Conservation (phyloP, 2,888 invertebrate genomes). For the Sabellastarte sp. region DNA sequence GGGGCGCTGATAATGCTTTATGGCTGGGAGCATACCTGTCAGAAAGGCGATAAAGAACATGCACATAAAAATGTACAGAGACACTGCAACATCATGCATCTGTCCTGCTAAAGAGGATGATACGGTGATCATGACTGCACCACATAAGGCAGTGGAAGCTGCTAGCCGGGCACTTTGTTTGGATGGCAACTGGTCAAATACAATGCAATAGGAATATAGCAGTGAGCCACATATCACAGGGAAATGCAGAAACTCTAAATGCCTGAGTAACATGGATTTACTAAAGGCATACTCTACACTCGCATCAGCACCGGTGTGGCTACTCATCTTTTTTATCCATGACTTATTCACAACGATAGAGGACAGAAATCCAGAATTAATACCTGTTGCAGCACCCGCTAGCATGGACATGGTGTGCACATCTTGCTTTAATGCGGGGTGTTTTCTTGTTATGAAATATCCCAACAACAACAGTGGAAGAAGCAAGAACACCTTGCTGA, state of each 20-base stretch:
- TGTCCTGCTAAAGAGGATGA: slow-evolving; percentile 1
- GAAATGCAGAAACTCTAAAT: slow-evolving; percentile 24
- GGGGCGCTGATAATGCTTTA: slow-evolving; percentile 8
- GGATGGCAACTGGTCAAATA: slow-evolving; percentile 21
- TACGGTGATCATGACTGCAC: slow-evolving; percentile 15
- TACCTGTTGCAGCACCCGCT: slow-evolving; percentile 16
- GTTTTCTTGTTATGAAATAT: slow-evolving; percentile 6
- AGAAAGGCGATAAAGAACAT: slow-evolving; percentile 9
- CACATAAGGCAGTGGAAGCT: slow-evolving; percentile 12
- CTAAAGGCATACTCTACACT: not conserved
- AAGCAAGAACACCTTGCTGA: slow-evolving; percentile 19
- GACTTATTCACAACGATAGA: slow-evolving; percentile 5
- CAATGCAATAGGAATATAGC: slow-evolving; percentile 22
- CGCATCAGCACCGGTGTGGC: not conserved
- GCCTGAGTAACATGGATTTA: not conserved
- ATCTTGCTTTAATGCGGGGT: slow-evolving; percentile 10
- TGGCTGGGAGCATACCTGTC: slow-evolving; percentile 12
- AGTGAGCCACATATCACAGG: slow-evolving; percentile 22
- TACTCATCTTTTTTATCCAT: not conserved
- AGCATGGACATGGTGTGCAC: slow-evolving; percentile 8
- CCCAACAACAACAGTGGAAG: slow-evolving; percentile 20
- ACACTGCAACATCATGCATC: slow-evolving; percentile 2
- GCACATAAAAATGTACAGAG: not conserved
- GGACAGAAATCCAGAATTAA: slow-evolving; percentile 20
- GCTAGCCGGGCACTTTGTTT: slow-evolving; percentile 6